A percentile compares a stretch with the other conserved stretches of the same genome.
phyloP scores from a whole-genome alignment of 2,888 invertebrate genomes.

The Zhengitettix transpicula region DNA sequence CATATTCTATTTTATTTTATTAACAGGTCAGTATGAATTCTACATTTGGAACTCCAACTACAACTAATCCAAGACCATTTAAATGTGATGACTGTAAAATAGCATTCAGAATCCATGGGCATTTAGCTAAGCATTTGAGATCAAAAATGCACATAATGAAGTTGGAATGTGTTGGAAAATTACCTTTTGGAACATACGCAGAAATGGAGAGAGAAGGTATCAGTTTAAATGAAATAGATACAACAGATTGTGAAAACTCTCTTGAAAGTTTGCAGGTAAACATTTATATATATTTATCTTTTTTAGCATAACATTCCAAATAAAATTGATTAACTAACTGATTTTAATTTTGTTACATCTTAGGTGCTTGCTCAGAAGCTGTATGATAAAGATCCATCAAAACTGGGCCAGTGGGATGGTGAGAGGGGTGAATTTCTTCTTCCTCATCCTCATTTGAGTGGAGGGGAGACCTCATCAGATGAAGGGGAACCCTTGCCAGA shows the following conservation, averaged over 20 bases:
- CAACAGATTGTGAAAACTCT: slow-evolving; percentile 90
- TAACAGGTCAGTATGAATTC: slow-evolving; percentile 56
- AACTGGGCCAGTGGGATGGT: slow-evolving; percentile 45
- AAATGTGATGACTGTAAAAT: slow-evolving; percentile 92
- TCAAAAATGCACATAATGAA: slow-evolving; percentile 93
- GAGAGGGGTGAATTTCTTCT: slow-evolving; percentile 4
- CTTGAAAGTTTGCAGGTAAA: slow-evolving; percentile 64
- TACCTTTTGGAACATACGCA: slow-evolving; percentile 87
- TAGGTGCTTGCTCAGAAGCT: slow-evolving; percentile 64
- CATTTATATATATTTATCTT: neutral
- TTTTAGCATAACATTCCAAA: neutral
- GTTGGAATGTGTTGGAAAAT: slow-evolving; percentile 77
- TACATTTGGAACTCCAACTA: slow-evolving; percentile 64
- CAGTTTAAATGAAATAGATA: slow-evolving; percentile 86
- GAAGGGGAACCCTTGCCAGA: slow-evolving; percentile 8
- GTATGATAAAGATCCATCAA: slow-evolving; percentile 64
- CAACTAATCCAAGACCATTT: slow-evolving; percentile 87
- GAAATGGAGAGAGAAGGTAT: slow-evolving; percentile 83
- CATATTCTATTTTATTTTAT: neutral
- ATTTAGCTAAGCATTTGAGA: slow-evolving; percentile 89
- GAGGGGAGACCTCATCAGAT: slow-evolving; percentile 9
- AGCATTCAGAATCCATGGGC: slow-evolving; percentile 92
- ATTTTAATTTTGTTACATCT: neutral
- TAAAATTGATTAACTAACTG: neutral
- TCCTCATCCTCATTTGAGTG: slow-evolving; percentile 6